Evolutionary conservation across 2,113 vertebrate genomes (phyloP).

Genomic region (Zosterops japonicus): DNA sequence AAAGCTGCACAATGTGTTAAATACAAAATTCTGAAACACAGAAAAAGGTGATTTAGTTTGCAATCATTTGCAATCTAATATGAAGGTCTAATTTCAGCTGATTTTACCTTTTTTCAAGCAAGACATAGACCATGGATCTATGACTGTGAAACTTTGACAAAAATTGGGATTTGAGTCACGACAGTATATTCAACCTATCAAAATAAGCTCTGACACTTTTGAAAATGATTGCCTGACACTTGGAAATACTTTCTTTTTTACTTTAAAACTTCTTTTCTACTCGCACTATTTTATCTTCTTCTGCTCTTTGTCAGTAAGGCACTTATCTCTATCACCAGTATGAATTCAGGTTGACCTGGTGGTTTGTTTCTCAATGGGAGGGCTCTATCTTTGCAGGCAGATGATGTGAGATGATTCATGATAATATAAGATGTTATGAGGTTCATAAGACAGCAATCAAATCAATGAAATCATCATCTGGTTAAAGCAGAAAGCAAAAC

Average conservation of each 20-base stretch:
- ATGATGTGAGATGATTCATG: neutral
- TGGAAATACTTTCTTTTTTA: neutral
- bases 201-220: neutral
- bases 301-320: neutral
- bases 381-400: neutral
- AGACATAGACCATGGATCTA: neutral
- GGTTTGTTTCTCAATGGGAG: neutral
- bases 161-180: neutral
- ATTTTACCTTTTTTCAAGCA: neutral
- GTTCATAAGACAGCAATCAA: neutral
- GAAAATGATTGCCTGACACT: neutral
- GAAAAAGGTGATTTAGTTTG: neutral
- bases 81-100: neutral
- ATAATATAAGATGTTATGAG: neutral
- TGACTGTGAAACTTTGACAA: neutral
- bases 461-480: neutral
- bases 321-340: neutral
- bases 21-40: neutral
- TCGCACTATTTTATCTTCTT: neutral
- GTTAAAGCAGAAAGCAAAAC: constrained; percentile 21
- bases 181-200: neutral
- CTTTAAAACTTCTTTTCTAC: neutral
- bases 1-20: neutral
- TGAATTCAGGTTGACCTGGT: neutral
- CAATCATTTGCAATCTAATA: neutral